Evolutionary conservation across 2,888 invertebrate genomes (phyloP).

Genomic region (Lasioglossum zephyrum): DNA sequence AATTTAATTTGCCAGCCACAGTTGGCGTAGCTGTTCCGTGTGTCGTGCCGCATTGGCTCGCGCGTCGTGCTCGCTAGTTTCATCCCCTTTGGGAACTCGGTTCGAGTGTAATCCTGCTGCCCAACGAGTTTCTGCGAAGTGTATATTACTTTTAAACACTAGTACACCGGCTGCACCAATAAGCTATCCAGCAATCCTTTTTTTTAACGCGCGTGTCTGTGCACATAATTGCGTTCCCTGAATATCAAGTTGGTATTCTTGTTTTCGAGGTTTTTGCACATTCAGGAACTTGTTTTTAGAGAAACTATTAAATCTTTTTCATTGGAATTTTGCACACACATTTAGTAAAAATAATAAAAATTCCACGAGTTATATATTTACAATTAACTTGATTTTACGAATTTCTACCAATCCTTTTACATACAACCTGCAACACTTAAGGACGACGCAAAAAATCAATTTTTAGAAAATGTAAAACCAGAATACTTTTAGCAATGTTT

Average conservation of each 20-base stretch:
- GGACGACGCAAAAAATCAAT: background rate
- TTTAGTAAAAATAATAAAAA: background rate
- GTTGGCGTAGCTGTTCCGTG: background rate
- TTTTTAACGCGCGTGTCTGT: background rate
- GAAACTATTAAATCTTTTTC: too few relatives aligned
- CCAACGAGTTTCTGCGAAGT: background rate
- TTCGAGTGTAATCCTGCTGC: background rate
- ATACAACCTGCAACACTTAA: too few relatives aligned
- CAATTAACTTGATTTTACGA: background rate
- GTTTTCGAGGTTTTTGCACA: background rate
- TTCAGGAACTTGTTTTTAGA: background rate
- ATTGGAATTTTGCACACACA: background rate
- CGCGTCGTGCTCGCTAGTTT: background rate
- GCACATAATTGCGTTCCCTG: background rate
- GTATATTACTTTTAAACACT: background rate
- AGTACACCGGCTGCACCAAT: background rate
- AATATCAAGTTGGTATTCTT: background rate
- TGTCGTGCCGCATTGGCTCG: background rate
- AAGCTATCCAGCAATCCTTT: background rate
- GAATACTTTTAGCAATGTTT: background rate
- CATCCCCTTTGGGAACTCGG: background rate
- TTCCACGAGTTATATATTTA: background rate
- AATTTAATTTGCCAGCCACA: background rate
- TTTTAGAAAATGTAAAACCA: background rate
- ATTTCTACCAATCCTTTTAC: too few relatives aligned